Evolutionary conservation across 2,888 invertebrate species (phyloP).

Genomic region (Poecilus cupreus): DNA sequence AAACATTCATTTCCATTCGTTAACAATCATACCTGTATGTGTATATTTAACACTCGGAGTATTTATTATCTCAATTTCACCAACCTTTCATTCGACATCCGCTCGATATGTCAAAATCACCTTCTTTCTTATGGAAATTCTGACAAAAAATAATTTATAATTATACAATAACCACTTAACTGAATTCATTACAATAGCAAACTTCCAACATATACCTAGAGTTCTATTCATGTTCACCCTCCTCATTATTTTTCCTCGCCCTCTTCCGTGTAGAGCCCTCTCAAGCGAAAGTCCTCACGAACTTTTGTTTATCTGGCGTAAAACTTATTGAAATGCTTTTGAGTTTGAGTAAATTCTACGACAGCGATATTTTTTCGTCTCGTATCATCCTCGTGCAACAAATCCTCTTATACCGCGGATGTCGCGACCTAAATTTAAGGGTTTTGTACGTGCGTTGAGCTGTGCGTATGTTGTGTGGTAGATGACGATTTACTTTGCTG

Average conservation of each 20-base stretch:
- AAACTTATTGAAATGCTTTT: constrained; percentile 32
- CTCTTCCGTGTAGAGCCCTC: neutral
- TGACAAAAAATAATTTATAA: too few species aligned
- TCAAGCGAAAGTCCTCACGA: constrained; percentile 9
- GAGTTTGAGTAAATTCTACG: constrained; percentile 5
- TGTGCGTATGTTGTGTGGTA: neutral
- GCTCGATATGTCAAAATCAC: too few species aligned
- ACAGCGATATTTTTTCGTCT: constrained; percentile 8
- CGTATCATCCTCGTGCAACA: neutral
- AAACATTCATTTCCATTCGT: too few species aligned
- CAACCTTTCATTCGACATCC: too few species aligned
- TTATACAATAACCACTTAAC: too few species aligned
- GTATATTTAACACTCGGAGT: too few species aligned
- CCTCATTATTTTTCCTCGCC: neutral
- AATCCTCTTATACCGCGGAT: neutral
- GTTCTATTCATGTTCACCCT: neutral
- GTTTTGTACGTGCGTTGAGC: constrained; percentile 6
- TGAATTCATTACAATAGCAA: too few species aligned
- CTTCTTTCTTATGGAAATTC: too few species aligned
- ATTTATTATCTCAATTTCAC: too few species aligned
- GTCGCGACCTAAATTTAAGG: neutral
- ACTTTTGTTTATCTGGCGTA: constrained; percentile 28
- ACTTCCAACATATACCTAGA: neutral
- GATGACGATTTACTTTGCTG: neutral
- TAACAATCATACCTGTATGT: too few species aligned